A percentile compares a stretch with the other conserved stretches of the same genome.
Conservation (phyloP, 2,113 vertebrate species). For the Aspiorhynchus laticeps region DNA sequence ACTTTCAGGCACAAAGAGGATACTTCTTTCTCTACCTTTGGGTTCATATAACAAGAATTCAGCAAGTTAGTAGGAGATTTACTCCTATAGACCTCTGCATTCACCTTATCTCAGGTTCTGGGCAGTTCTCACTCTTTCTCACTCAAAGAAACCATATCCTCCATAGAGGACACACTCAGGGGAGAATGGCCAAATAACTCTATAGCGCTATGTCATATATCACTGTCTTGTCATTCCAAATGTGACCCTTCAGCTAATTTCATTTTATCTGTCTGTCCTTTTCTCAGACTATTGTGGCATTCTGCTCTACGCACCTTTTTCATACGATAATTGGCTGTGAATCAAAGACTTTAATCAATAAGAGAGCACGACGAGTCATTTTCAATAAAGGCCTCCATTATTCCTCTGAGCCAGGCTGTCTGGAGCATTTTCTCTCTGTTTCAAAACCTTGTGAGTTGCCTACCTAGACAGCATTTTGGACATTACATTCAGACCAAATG, state of each 20-base stretch:
- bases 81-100: slow-evolving; percentile 19
- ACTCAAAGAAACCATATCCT: slow-evolving; percentile 15
- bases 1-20: slow-evolving; percentile 38
- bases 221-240: slow-evolving; percentile 46
- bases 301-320: slow-evolving; percentile 36
- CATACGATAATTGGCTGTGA: slow-evolving; percentile 62
- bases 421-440: neutral
- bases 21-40: slow-evolving; percentile 24
- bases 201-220: slow-evolving; percentile 37
- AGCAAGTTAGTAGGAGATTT: slow-evolving; percentile 15
- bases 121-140: neutral
- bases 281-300: slow-evolving; percentile 31
- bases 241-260: slow-evolving; percentile 54
- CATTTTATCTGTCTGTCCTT: slow-evolving; percentile 48
- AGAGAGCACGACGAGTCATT: slow-evolving; percentile 67
- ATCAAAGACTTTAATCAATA: slow-evolving; percentile 70
- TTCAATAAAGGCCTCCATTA: slow-evolving; percentile 66
- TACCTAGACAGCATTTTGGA: neutral
- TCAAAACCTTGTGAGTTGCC: neutral
- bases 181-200: slow-evolving; percentile 16
- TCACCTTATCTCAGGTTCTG: slow-evolving; percentile 31
- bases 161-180: slow-evolving; percentile 23
- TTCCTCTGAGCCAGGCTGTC: slow-evolving; percentile 39
- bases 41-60: slow-evolving; percentile 17
- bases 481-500: neutral